Conservation (phyloP, 2,113 vertebrate species). For the Neofelis nebulosa region DNA sequence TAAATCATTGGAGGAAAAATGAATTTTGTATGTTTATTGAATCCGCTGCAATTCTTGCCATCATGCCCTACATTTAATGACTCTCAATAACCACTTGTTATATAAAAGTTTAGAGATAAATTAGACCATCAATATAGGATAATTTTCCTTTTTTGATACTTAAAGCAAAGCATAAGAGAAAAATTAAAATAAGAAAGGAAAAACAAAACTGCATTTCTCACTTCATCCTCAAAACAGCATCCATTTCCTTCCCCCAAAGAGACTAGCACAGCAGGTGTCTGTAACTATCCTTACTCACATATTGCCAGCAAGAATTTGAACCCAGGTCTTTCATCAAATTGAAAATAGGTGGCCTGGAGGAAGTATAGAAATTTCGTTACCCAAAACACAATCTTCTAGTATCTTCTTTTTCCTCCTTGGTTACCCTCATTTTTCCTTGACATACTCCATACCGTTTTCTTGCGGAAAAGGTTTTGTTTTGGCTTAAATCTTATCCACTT, state of each 20-base stretch:
- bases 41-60: background rate
- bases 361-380: background rate
- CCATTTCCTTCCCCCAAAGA: background rate
- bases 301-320: background rate
- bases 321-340: background rate
- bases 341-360: background rate
- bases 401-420: background rate
- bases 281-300: background rate
- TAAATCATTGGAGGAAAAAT: background rate
- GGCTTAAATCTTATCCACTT: background rate
- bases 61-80: background rate
- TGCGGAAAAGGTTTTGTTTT: background rate
- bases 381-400: background rate
- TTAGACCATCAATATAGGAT: background rate
- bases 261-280: background rate
- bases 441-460: background rate
- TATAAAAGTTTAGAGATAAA: background rate
- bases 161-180: background rate
- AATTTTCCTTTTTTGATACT: background rate
- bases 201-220: background rate
- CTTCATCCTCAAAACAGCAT: background rate
- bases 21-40: background rate
- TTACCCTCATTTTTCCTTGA: background rate
- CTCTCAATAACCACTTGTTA: background rate
- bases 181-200: background rate